phyloP scores from a whole-genome alignment of 2,797 vertebrate species.

The Eleutherodactylus coqui region DNA sequence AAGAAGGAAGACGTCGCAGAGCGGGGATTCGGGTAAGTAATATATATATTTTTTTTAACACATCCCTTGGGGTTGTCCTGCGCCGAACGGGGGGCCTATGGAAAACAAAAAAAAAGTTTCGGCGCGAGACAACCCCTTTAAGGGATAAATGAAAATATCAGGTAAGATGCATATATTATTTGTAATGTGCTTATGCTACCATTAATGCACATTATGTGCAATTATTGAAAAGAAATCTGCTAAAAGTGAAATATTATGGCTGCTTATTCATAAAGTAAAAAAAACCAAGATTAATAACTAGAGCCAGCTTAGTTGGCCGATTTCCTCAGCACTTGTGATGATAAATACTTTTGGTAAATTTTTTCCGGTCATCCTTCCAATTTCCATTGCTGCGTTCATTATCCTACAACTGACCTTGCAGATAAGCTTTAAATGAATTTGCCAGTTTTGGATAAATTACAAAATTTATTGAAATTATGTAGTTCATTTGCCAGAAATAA shows the following conservation, averaged over 20 bases:
- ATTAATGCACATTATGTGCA: not conserved
- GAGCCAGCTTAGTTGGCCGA: not conserved
- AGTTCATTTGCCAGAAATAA: conserved; percentile 32
- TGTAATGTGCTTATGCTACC: not conserved
- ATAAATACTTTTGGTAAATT: conserved; percentile 13
- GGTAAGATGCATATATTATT: not conserved
- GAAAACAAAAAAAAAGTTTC: too few relatives aligned
- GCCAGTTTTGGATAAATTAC: conserved; percentile 10
- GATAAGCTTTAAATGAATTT: not conserved
- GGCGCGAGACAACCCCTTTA: not conserved
- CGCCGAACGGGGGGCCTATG: too few relatives aligned
- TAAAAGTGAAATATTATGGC: not conserved
- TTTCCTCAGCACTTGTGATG: not conserved
- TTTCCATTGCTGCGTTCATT: conserved; percentile 30
- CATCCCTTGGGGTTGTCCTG: too few relatives aligned
- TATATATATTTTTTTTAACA: too few relatives aligned
- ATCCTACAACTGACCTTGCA: conserved; percentile 28
- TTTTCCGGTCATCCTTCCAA: conserved; percentile 31
- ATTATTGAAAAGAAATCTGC: not conserved
- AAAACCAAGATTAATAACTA: not conserved
- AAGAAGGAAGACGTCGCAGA: too few relatives aligned
- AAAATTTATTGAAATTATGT: not conserved
- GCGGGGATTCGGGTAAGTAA: too few relatives aligned
- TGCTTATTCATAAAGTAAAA: not conserved
- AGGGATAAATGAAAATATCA: not conserved